phyloP scores from a whole-genome alignment of 1,140 invertebrate species.

The Macrosteles quadrilineatus region DNA sequence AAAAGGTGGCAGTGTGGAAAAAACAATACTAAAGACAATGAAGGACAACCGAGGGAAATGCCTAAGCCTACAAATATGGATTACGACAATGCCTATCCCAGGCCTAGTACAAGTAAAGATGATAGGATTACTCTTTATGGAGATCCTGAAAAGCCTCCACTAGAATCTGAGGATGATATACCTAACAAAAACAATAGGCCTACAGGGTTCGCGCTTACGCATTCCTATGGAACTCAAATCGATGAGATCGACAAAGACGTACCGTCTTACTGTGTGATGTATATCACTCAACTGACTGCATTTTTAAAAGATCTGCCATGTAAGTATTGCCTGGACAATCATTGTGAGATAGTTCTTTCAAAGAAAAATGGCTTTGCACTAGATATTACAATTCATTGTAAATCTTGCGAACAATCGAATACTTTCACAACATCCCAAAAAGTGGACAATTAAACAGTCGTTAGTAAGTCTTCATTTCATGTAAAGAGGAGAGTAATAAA shows the following conservation, averaged over 20 bases:
- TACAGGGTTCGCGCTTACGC: neutral
- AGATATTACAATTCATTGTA: too few species aligned
- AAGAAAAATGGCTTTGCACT: too few species aligned
- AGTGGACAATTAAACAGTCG: too few species aligned
- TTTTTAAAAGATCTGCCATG: too few species aligned
- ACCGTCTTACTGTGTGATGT: neutral
- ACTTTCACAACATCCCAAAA: too few species aligned
- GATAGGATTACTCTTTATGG: neutral
- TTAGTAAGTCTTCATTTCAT: too few species aligned
- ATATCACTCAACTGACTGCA: neutral
- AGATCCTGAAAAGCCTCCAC: neutral
- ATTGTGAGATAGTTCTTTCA: too few species aligned
- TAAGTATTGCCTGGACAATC: too few species aligned
- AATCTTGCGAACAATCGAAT: too few species aligned
- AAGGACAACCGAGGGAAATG: neutral
- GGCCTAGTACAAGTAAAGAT: neutral
- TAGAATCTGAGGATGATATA: neutral
- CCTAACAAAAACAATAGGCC: neutral
- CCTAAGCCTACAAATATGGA: neutral
- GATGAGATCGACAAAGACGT: neutral
- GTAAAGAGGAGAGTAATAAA: too few species aligned
- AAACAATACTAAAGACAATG: neutral
- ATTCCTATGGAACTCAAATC: neutral
- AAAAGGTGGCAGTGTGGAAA: constrained; percentile 1
- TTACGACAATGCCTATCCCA: too few species aligned